Conservation (phyloP, 2,113 vertebrate genomes). For the Sphaerodactylus townsendi region DNA sequence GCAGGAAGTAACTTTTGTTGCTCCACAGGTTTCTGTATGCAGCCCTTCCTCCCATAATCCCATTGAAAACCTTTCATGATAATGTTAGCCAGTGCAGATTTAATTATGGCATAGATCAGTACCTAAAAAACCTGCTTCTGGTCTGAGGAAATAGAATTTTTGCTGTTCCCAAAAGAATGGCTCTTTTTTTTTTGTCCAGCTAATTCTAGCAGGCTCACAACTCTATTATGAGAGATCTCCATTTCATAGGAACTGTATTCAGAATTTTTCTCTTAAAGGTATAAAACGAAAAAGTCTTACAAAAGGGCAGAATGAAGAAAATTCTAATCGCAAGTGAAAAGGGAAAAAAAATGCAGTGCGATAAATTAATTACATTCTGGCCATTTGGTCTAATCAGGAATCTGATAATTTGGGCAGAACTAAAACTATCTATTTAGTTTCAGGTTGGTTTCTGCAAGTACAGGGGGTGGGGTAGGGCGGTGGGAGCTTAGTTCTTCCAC, state of each 20-base stretch:
- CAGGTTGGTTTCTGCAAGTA: not conserved
- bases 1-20: not conserved
- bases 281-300: not conserved
- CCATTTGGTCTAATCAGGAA: not conserved
- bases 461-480: no score
- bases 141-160: not conserved
- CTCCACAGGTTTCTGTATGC: not conserved
- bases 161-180: not conserved
- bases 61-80: not conserved
- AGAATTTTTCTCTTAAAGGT: not conserved
- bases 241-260: not conserved
- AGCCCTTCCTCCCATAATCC: not conserved
- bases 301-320: not conserved
- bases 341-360: not conserved
- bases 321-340: not conserved
- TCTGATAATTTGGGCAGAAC: not conserved
- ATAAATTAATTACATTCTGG: not conserved
- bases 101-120: not conserved
- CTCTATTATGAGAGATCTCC: not conserved
- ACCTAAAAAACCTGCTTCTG: not conserved
- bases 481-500: not conserved
- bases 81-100: not conserved
- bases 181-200: not conserved
- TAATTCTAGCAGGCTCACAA: not conserved
- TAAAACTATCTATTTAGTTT: not conserved